Evolutionary conservation across 2,888 invertebrate species (phyloP).

Genomic region (Cheilosia grossa): DNA sequence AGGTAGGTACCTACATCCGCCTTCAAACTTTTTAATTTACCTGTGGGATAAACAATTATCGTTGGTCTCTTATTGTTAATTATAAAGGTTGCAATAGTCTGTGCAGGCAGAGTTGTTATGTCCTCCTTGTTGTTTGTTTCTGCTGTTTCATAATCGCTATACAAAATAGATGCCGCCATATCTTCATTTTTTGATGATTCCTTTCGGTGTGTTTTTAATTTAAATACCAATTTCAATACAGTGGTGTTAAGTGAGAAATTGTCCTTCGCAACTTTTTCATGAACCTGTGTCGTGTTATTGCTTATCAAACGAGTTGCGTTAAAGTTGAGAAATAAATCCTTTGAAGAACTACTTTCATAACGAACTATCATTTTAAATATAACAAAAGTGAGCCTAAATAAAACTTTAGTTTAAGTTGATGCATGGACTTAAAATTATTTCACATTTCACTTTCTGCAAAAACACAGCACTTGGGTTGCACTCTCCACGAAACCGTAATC

Average conservation of each 20-base stretch:
- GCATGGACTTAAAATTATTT: not conserved
- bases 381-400: not conserved
- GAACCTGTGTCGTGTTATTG: conserved; percentile 1
- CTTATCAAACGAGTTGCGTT: not conserved
- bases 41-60: conserved; percentile 89
- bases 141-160: conserved; percentile 53
- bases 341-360: conserved; percentile 21
- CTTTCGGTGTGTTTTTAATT: conserved; percentile 6
- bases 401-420: not conserved
- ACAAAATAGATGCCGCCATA: conserved; percentile 59
- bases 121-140: conserved; percentile 62
- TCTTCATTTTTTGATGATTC: conserved; percentile 50
- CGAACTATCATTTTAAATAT: conserved; percentile 46
- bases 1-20: no score
- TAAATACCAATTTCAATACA: conserved; percentile 11
- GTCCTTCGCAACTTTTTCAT: not conserved
- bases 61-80: conserved; percentile 88
- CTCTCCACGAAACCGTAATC: not conserved
- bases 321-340: not conserved
- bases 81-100: conserved; percentile 81
- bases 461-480: not conserved
- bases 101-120: conserved; percentile 78
- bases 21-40: conserved; percentile 82
- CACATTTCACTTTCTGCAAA: not conserved
- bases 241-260: not conserved